Percentiles rank a stretch among this genome's conserved stretches.
These are phyloP conservation scores for Tokudaia tokunoshimensis DNA, from an alignment of 2,797 vertebrate species.

Conservation along the genomic window DNA sequence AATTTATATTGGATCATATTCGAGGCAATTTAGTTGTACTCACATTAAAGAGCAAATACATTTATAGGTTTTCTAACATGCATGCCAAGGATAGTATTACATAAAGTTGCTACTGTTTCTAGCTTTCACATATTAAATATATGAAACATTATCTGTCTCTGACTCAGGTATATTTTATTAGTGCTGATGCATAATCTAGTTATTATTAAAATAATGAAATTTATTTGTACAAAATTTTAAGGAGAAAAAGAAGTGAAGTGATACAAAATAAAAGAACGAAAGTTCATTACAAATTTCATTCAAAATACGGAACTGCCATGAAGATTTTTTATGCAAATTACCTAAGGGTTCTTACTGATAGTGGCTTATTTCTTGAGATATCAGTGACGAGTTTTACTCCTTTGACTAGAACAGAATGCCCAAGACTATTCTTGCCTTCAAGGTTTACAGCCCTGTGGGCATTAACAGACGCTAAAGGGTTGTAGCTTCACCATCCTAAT, in stretches of 20 bases:
- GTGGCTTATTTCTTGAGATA: slow-evolving; percentile 1
- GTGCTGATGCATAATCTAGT: slow-evolving; percentile 4
- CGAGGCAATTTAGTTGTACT: slow-evolving; percentile 35
- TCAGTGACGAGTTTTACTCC: not conserved
- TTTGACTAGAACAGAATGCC: not conserved
- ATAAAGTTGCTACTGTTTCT: not conserved
- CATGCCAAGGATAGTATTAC: not conserved
- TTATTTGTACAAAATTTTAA: not conserved
- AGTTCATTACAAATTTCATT: not conserved
- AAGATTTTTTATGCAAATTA: not conserved
- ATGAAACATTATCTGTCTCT: not conserved
- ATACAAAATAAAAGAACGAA: not conserved
- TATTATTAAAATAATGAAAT: slow-evolving; percentile 53
- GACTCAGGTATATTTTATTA: not conserved
- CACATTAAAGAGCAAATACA: not conserved
- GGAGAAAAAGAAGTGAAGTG: not conserved
- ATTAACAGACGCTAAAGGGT: slow-evolving; percentile 25
- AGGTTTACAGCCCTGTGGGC: not conserved
- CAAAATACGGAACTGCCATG: slow-evolving; percentile 27
- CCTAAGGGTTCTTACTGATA: not conserved
- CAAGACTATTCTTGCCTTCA: not conserved
- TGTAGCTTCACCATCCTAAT: slow-evolving; percentile 19
- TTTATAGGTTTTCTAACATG: not conserved
- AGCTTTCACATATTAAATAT: not conserved
- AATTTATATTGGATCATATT: slow-evolving; percentile 42